Evolutionary conservation across 2,888 invertebrate species (phyloP), one percentile per base, ranked within the genome.

Genomic region (Anaspis maculata): DNA sequence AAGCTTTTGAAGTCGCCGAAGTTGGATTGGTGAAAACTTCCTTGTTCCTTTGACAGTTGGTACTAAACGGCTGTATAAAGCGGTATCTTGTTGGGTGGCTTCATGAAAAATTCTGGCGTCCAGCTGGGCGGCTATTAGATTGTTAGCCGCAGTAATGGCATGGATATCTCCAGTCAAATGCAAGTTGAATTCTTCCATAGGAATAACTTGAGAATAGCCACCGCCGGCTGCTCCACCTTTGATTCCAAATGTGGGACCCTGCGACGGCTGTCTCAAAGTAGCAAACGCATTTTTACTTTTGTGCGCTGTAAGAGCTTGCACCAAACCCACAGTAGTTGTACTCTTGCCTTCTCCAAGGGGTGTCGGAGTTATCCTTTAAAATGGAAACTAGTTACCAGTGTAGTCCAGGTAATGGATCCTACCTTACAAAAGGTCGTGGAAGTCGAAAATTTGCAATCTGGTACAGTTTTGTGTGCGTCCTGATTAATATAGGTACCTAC

Each of bases 121-220:
- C 59, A 98, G 76, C 60, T 96, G 96, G 0, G 98, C 97, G 0
- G 97, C 92, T n/a, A 97, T 70, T 7, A 98, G 72, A 67, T 98
- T 98, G 67, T 97, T 94, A 3, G 97, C 96, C 0, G 94, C 95
- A 0, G 90, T 84, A n/a, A 98, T 87, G 0, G 98, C 98, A 66
- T 98, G 98, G 53, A 97, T 96, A 61, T 98, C 98, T 1, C 96
- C 92, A 0, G 97, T 98, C 46, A 98, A 70, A 64, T 98, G 97
- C 1, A 98, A 75, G 69, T 98, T 98, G 66, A 98, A 97, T 54
- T 98, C 97, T 66, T 98, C 97, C 98, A 98, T 98, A 0, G 98
- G 98, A 46, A 98, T 96, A 0, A 83, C 82, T 72, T 88, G 87
- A 0, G 97, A 85, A 63, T 96, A 97, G 2, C 97, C 97, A 11